Conservation (phyloP, 1,140 invertebrate species). For the Philotrypesis tridentata region DNA sequence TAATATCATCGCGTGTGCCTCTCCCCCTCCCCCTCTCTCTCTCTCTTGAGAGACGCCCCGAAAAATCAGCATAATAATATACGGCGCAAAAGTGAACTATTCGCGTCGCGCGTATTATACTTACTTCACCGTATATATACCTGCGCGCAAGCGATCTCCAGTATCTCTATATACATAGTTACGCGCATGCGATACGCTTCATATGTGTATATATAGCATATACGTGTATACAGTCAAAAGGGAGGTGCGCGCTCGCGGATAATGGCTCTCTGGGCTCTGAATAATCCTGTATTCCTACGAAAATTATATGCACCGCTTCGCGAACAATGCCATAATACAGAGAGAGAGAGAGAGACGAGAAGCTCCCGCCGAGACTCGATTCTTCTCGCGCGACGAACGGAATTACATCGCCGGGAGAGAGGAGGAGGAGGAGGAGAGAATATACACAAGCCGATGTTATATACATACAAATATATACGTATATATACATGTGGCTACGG, state of each 20-base stretch:
- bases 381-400: neutral
- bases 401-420: neutral
- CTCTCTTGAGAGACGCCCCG: too few relatives aligned
- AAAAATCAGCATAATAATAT: neutral
- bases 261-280: neutral
- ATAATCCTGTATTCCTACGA: neutral
- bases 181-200: too few relatives aligned
- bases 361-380: neutral
- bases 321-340: conserved; percentile 22
- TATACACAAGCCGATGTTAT: neutral
- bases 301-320: neutral
- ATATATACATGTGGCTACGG: conserved; percentile 1
- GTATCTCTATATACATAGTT: too few relatives aligned
- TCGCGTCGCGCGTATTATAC: neutral
- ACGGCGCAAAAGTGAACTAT: neutral
- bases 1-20: neutral
- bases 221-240: neutral
- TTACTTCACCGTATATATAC: neutral
- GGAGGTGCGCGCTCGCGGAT: neutral
- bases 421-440: too few relatives aligned
- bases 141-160: too few relatives aligned
- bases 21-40: too few relatives aligned
- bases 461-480: neutral
- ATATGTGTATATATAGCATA: neutral
- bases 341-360: too few relatives aligned